Conservation (phyloP, 2,113 vertebrate species). For the Collichthys lucidus region DNA sequence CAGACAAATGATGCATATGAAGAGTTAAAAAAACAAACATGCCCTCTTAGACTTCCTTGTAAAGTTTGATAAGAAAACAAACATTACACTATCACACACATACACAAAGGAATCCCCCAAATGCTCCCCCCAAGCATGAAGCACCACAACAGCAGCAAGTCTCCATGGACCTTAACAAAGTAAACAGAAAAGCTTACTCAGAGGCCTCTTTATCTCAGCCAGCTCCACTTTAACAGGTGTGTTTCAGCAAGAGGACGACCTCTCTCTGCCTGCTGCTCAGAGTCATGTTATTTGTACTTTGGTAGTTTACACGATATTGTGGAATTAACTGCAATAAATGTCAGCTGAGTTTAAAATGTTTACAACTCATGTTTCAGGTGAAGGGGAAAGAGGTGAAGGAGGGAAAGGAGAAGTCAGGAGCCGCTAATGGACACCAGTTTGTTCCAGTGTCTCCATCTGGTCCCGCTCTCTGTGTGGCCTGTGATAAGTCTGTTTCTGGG, state of each 20-base stretch:
- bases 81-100: conserved; percentile 46
- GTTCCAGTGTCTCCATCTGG: conserved; percentile 84
- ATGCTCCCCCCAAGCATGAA: conserved; percentile 43
- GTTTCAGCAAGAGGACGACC: conserved; percentile 32
- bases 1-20: conserved; percentile 22
- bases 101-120: conserved; percentile 47
- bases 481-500: conserved; percentile 89
- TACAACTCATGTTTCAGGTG: conserved; percentile 78
- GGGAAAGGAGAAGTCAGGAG: conserved; percentile 88
- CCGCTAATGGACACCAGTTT: conserved; percentile 87
- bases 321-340: conserved; percentile 30
- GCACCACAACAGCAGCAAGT: conserved; percentile 54
- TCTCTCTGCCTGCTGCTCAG: neutral
- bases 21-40: conserved; percentile 50
- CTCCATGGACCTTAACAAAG: conserved; percentile 57
- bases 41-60: conserved; percentile 60
- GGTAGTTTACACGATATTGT: conserved; percentile 23
- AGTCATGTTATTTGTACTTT: conserved; percentile 11
- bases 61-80: conserved; percentile 69
- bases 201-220: conserved; percentile 57
- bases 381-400: conserved; percentile 90
- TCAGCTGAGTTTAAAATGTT: conserved; percentile 22
- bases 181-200: conserved; percentile 59
- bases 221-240: conserved; percentile 69
- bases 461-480: conserved; percentile 87